Base-by-base conservation (phyloP, 2,113 vertebrate genomes). In the Drymodes brunneopygia region DNA sequence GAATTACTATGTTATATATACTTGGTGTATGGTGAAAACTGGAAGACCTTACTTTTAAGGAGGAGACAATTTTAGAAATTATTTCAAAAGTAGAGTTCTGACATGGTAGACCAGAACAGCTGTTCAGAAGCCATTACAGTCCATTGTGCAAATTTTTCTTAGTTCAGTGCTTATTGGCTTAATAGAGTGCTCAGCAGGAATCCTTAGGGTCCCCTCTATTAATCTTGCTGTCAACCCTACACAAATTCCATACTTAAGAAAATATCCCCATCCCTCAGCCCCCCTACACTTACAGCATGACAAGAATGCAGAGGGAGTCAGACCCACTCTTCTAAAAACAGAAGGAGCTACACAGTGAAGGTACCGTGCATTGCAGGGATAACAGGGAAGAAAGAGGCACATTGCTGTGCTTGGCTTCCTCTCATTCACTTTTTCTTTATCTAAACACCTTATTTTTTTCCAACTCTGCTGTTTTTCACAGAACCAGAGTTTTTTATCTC, bases 131-230 rank as follows among this genome's bases (percentile, higher is more conserved):
- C 73, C 70, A 92, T 92, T 94, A 90, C 2, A 16, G 69, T 57
- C 83, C 75, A 75, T 70, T 94, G 84, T 96, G 82, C 24, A 92
- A 85, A 36, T 90, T 93, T 86, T 92, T 82, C 90, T 93, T 94
- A 75, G 86, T 88, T 96, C 89, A 73, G 42, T 90, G 44, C 88
- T 95, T 94, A 96, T 90, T 96, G 74, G 71, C 75, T 96, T 94
- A 95, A 91, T 92, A 96, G 90, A 91, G 77, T 92, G 38, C 78
- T 94, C 86, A 88, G 80, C 77, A 84, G 88, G 90, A 89, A 65
- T 85, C 61, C 81, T 94, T 91, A 73, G 2, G 33, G 81, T 79
- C 66, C 71, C 22, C 56, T 84, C 90, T 84, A 89, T 96, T 95
- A 96, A 95, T 95, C 96, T 91, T 93, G 57, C 81, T 96, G 90